A percentile compares a stretch with the other conserved stretches of the same genome.
phyloP scores from a whole-genome alignment of 2,113 vertebrate species.

The Toxotes chatareus region DNA sequence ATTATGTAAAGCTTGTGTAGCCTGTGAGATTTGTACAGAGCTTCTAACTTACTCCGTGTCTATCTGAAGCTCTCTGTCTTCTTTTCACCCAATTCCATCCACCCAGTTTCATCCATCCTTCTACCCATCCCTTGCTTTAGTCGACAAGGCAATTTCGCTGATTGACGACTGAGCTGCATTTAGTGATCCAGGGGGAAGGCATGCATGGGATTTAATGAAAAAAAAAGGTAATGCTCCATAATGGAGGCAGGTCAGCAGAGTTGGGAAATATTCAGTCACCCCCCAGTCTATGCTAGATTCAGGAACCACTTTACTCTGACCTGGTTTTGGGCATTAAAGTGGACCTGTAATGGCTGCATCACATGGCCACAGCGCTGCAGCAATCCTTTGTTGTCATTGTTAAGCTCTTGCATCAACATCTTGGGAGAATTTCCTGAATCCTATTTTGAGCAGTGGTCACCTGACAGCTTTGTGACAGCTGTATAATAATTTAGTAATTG shows the following conservation, averaged over 20 bases:
- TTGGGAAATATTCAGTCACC: slow-evolving; percentile 50
- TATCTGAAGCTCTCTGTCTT: slow-evolving; percentile 56
- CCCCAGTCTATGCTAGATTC: slow-evolving; percentile 30
- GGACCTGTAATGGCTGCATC: slow-evolving; percentile 45
- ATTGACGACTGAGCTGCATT: slow-evolving; percentile 79
- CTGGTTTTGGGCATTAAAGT: slow-evolving; percentile 66
- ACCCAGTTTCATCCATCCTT: slow-evolving; percentile 42
- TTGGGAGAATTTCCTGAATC: slow-evolving; percentile 63
- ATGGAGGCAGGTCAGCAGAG: slow-evolving; percentile 62
- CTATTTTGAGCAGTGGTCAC: slow-evolving; percentile 51
- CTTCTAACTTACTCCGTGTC: slow-evolving; percentile 39
- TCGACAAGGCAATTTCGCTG: slow-evolving; percentile 79
- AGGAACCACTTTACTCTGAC: slow-evolving; percentile 61
- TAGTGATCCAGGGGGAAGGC: slow-evolving; percentile 57
- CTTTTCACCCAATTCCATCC: slow-evolving; percentile 42
- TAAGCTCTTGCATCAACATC: slow-evolving; percentile 51
- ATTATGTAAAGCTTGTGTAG: slow-evolving; percentile 63
- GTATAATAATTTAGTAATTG: slow-evolving; percentile 46
- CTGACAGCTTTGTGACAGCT: slow-evolving; percentile 52
- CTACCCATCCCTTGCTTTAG: slow-evolving; percentile 50
- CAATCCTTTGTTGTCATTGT: slow-evolving; percentile 63
- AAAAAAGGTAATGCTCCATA: slow-evolving; percentile 66
- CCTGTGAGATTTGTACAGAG: slow-evolving; percentile 32
- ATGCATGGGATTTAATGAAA: slow-evolving; percentile 64
- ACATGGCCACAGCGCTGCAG: slow-evolving; percentile 35